Evolutionary conservation across 2,888 invertebrate species (phyloP).

Genomic region (Octonoba sinensis): DNA sequence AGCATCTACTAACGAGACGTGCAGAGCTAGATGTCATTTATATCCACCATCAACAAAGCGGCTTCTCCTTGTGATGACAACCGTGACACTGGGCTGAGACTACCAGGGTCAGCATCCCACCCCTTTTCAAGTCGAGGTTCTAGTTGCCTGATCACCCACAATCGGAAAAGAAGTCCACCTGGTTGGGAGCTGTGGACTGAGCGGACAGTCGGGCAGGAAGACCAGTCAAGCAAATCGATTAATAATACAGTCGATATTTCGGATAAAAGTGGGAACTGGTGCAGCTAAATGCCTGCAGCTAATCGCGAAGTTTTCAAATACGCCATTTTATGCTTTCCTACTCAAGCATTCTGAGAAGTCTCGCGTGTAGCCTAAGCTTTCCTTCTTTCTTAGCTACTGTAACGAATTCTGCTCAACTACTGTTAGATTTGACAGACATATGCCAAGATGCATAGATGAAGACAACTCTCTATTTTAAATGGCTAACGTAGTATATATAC

Average conservation of each 20-base stretch:
- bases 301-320: too few relatives aligned
- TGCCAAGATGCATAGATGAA: too few relatives aligned
- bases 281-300: neutral
- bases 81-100: constrained; percentile 20
- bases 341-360: too few relatives aligned
- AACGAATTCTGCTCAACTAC: too few relatives aligned
- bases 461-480: too few relatives aligned
- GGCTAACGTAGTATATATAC: too few relatives aligned
- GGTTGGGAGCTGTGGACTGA: neutral
- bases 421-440: too few relatives aligned
- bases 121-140: constrained; percentile 25
- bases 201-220: constrained; percentile 1
- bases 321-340: too few relatives aligned
- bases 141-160: constrained; percentile 27
- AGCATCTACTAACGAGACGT: constrained; percentile 38
- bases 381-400: too few relatives aligned
- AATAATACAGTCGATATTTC: constrained; percentile 12
- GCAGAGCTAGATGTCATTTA: constrained; percentile 22
- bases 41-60: constrained; percentile 30
- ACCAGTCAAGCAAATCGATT: constrained; percentile 10
- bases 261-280: neutral
- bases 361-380: too few relatives aligned
- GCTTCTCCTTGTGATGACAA: constrained; percentile 31
- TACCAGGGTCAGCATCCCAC: constrained; percentile 1
- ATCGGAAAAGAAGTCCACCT: constrained; percentile 21